Base-by-base conservation (phyloP, 2,888 invertebrate species). In the Cancer borealis region DNA sequence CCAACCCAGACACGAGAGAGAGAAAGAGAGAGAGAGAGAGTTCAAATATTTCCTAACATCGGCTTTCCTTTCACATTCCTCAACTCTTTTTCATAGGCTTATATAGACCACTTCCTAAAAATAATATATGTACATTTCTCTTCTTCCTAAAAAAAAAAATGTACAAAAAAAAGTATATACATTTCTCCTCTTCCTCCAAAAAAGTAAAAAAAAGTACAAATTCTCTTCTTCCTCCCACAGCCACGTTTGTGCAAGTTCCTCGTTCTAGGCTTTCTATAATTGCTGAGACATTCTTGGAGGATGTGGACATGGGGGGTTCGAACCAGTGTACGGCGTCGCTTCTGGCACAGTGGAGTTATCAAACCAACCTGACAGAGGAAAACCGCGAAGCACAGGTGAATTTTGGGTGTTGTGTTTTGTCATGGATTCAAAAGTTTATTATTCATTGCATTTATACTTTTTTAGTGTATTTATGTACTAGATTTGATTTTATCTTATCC, bases 331-430 rank as follows among this genome's bases (percentile, higher is more conserved):
- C 30, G 17, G 54, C 39, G 17, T n/a, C 60, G 60, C 30, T 47
- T 30, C 10, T 30, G 17, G 91, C 87, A 1, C 26, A 21, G 84
- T 94, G 92, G 93, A 39, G 17, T 0, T 92, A 94, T 88, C 26
- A 91, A 8, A 88, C 93, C 12, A 84, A 94, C 88, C 17, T 93
- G 39, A 93, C 94, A 5, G 88, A 93, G n/a, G 26, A 92, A 2
- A 94, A 91, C 73, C 84, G 84, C 30, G 2, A 91, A 47, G 21
- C 39, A 46, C 47, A 84, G 92, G 95, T 95, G 39, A 39, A 39
- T 39, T 39, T 39, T 39, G 39, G 39, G 39, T 39, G 39, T 39
- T 39, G 39, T 39, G 39, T 39, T 39, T 39, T 39, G 39, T 39
- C 39, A 39, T 39, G 39, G 39, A 1, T 1, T 39, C 39, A 39